A percentile compares a stretch with the other conserved stretches of the same genome.
These are phyloP conservation scores for Drosophila formosana DNA, from an alignment of 2,888 invertebrate genomes.

Conservation along the genomic window DNA sequence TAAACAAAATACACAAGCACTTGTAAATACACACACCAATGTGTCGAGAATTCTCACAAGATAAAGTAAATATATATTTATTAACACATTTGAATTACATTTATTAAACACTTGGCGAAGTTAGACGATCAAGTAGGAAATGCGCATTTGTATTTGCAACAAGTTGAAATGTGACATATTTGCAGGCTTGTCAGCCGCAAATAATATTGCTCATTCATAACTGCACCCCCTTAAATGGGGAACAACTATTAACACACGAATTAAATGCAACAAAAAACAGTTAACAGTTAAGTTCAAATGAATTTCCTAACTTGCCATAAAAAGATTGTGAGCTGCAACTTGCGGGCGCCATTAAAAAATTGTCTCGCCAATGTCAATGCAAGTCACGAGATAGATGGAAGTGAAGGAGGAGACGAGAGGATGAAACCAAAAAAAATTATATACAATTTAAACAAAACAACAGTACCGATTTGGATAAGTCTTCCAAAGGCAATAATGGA, in stretches of 20 bases:
- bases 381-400: constrained; percentile 14
- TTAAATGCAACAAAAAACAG: constrained; percentile 48
- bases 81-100: constrained; percentile 13
- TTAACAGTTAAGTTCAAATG: constrained; percentile 53
- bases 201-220: constrained; percentile 63
- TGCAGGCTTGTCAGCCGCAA: constrained; percentile 67
- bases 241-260: constrained; percentile 43
- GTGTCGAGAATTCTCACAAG: not conserved
- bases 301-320: constrained; percentile 71
- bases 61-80: not conserved
- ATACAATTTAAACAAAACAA: constrained; percentile 35
- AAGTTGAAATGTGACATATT: constrained; percentile 64
- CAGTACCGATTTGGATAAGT: constrained; percentile 66
- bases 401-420: not conserved
- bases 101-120: constrained; percentile 7
- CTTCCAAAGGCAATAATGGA: constrained; percentile 43
- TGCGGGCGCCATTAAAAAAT: constrained; percentile 36
- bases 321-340: constrained; percentile 34
- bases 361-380: constrained; percentile 45
- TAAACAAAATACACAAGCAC: not conserved
- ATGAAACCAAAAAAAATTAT: constrained; percentile 5
- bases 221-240: constrained; percentile 52
- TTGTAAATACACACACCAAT: not conserved
- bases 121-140: constrained; percentile 7
- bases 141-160: constrained; percentile 23